phyloP scores from a whole-genome alignment of 1,140 invertebrate genomes.

The Dendroctonus ponderosae region DNA sequence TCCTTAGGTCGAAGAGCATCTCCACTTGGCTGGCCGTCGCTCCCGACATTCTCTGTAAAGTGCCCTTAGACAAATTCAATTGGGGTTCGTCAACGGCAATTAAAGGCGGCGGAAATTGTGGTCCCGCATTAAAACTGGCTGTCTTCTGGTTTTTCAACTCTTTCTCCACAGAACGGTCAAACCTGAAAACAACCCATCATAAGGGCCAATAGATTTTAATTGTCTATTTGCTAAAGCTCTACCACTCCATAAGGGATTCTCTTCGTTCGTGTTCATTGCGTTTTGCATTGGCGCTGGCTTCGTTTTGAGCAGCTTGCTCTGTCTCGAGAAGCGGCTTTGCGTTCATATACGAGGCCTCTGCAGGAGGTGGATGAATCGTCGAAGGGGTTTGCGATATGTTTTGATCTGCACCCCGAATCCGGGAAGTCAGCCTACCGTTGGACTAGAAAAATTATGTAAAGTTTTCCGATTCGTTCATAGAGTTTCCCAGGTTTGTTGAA shows the following conservation, averaged over 20 bases:
- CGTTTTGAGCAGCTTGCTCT: conserved; percentile 20
- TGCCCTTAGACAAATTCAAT: conserved; percentile 30
- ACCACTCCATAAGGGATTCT: conserved; percentile 42
- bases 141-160: conserved; percentile 43
- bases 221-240: neutral
- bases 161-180: conserved; percentile 46
- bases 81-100: conserved; percentile 1
- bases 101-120: conserved; percentile 17
- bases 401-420: conserved; percentile 25
- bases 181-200: conserved; percentile 35
- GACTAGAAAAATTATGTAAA: neutral
- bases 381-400: neutral
- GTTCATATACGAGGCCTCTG: conserved; percentile 10
- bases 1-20: conserved; percentile 38
- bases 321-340: conserved; percentile 23
- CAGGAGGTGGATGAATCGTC: neutral
- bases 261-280: conserved; percentile 18
- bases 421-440: conserved; percentile 4
- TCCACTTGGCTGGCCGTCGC: conserved; percentile 46
- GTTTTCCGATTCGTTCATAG: neutral
- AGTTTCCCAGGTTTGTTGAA: neutral
- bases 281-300: neutral
- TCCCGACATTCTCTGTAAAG: conserved; percentile 37
- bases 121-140: conserved; percentile 1
- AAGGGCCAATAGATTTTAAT: neutral